Base-by-base conservation (phyloP, 2,113 vertebrate genomes). In the Pardalotus punctatus region DNA sequence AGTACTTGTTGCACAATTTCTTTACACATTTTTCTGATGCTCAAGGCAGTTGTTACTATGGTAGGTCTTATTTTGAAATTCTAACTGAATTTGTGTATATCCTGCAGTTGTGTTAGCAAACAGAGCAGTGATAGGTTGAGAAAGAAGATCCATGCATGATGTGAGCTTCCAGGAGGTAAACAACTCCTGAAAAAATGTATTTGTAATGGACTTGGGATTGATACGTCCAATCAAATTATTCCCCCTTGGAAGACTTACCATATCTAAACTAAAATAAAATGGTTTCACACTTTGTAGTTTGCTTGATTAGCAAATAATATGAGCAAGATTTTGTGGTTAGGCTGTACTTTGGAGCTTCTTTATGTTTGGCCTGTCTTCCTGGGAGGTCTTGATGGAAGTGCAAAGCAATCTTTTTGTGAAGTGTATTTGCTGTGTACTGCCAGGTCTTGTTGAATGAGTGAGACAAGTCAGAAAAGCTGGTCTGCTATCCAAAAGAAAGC, bases 1-100 rank as follows among this genome's bases (percentile, higher is more conserved):
- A 91, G 51, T 57, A 65, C 93, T 95, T 91, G 54, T 96, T 96
- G 93, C 77, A 85, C 91, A 88, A 96, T 74, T 95, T 92, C 96
- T 81, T 94, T 92, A 82, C 86, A 60, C 51, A 48, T 48, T 91
- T 95, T 90, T 85, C 79, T 95, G 93, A 95, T 94, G 90, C 71
- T 94, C 48, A 36, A 93, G 96, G 94, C 92, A 91, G 77, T 96
- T 81, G 88, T 95, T 96, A 82, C 78, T 40, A 11, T 24, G 79
- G 79, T 93, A 92, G 88, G 76, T 82, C 89, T 92, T 81, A 66
- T 84, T 84, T 97, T 94, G 85, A 81, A 95, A 71, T 84, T 51
- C 14, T 45, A 17, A 43, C 53, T 53, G 57, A 74, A 48, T 56
- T 43, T 72, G 70, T 67, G 72, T 62, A 81, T 88, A 8, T 81